Evolutionary conservation across 2,113 vertebrate species (phyloP).

Genomic region (Casuarius casuarius): DNA sequence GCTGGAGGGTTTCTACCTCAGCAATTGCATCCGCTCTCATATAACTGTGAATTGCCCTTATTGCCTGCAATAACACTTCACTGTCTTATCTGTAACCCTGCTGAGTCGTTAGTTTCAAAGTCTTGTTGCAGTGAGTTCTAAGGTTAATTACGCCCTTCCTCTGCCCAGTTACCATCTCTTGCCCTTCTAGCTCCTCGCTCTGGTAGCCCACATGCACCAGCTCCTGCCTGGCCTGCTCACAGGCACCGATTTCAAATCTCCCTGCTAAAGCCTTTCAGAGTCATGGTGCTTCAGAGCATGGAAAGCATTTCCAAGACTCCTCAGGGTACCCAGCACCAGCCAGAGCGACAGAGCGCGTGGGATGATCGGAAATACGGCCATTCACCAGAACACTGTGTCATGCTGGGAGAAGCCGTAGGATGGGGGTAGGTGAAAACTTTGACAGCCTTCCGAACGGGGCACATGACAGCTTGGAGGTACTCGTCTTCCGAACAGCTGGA

Average conservation of each 20-base stretch:
- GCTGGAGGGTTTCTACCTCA: background rate
- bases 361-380: background rate
- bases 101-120: background rate
- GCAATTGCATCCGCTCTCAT: background rate
- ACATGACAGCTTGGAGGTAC: background rate
- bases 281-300: background rate
- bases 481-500: background rate
- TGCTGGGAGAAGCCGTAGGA: background rate
- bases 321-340: background rate
- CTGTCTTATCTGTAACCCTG: background rate
- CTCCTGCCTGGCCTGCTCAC: background rate
- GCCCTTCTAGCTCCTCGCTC: background rate
- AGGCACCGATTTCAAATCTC: background rate
- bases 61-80: constrained; percentile 21
- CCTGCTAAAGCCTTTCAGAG: background rate
- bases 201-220: too few species aligned
- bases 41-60: background rate
- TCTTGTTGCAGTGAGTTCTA: background rate
- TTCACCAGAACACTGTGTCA: background rate
- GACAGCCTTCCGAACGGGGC: background rate
- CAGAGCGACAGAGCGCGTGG: background rate
- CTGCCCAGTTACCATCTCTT: background rate
- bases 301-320: background rate
- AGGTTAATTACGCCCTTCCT: background rate
- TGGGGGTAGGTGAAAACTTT: background rate